Base-by-base conservation (phyloP, 2,113 vertebrate genomes). In the Pavo muticus region DNA sequence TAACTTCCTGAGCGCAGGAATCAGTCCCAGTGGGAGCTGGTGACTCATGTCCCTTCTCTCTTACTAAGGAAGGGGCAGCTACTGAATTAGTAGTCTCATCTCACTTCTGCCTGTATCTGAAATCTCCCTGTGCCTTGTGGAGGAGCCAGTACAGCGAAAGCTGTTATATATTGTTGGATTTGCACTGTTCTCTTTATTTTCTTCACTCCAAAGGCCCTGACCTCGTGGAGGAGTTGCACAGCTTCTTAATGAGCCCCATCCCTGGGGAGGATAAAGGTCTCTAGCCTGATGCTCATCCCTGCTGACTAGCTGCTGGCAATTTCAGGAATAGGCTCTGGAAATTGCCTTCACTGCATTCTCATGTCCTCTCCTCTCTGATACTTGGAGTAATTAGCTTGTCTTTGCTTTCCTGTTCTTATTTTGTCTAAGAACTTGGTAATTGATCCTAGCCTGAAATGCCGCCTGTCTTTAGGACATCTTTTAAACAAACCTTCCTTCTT, bases 191-290 rank as follows among this genome's bases (percentile, higher is more conserved):
- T 87, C 54, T 67, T 32, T 45, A 10, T 91, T 94, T 84, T 79
- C 42, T 92, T 24, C 91, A 63, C 19, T 79, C 56, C 42, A 15
- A 78, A 91, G 94, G 87, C 54, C 50, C 59, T 85, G 84, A 59
- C 90, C 1, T 3, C 3, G n/a, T 79, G 42, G 67, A 96, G 48
- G 81, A 87, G 30, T 48, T 82, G 20, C 44, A n/a, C 19, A 21
- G 17, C 47, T 59, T 65, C 84, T 59, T 68, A 81, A 69, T 85
- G 94, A 92, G 65, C 69, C 44, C 37, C 81, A 16, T 61, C 57
- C 83, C 74, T 35, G 30, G 29, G 91, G 63, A 84, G 47, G 84
- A 71, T 35, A 81, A 88, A 93, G 84, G 70, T 92, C 65, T 84
- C 72, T 94, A 76, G 85, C 54, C 68, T 86, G 88, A 11, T 74